Base-by-base conservation (phyloP, 2,797 vertebrate species). In the Nannoperca australis region DNA sequence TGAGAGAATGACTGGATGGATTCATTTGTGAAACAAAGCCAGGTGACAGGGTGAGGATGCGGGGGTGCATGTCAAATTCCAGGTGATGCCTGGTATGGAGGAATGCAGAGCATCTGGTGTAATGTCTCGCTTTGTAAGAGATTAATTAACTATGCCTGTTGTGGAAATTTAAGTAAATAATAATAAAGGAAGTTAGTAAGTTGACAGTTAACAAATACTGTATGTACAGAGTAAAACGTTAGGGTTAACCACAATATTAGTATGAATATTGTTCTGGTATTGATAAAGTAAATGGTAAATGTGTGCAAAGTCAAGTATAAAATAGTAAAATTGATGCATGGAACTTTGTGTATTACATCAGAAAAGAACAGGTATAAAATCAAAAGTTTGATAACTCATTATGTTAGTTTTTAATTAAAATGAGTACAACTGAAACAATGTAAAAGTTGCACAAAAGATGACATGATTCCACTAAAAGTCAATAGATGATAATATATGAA, bases 11-110 rank as follows among this genome's bases (percentile, higher is more conserved):
- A 76, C 56, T 72, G 65, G 74, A 75, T 22, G 56, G 9, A 54
- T 70, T 55, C 66, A 81, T 88, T 51, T 65, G 68, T 85, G 90
- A 92, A 86, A 75, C 73, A 49, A n/a, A 87, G 83, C 90, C 85
- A 87, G 69, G 82, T 82, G 86, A 87, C 55, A 7, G 6, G 40
- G 56, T 24, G 66, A 18, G 7, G 6, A 49, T 20, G 54, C 20
- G 40, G 68, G 36, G 66, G 20, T 15, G 54, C 0, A 45, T 78
- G 84, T 70, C 64, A 76, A 15, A 70, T 84, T 71, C 75, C 78
- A 53, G 34, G 47, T 70, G 44, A 44, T 22, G 65, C 12, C 63
- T 63, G 55, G 53, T 50, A 27, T 38, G 27, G 22, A 73, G 82
- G 86, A 90, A 89, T 89, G 72, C 58, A n/a, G 70, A 70, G 51